phyloP scores from a whole-genome alignment of 2,113 vertebrate species.

The Taurulus bubalis region DNA sequence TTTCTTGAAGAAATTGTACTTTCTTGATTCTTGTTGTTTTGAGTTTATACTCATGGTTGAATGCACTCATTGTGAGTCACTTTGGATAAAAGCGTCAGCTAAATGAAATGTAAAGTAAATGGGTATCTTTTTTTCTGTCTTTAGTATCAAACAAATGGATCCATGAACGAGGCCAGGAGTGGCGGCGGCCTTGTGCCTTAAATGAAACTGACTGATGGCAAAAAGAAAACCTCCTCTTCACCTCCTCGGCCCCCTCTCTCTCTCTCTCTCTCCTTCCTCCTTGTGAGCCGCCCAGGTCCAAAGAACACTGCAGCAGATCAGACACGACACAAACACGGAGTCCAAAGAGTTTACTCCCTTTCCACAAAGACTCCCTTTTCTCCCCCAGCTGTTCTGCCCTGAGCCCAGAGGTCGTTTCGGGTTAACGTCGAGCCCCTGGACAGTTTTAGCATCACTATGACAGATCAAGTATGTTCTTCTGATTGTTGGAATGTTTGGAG shows the following conservation, averaged over 20 bases:
- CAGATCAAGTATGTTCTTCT: conserved; percentile 36
- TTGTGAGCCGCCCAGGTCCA: conserved; percentile 45
- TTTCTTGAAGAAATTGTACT: too few species aligned
- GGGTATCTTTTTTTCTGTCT: conserved; percentile 33
- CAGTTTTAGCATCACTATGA: conserved; percentile 43
- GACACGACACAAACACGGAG: conserved; percentile 36
- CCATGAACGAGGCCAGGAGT: conserved; percentile 97
- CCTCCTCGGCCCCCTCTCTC: neutral
- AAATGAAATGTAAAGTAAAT: too few species aligned
- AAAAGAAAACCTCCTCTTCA: conserved; percentile 11
- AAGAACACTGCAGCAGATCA: conserved; percentile 51
- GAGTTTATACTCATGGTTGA: too few species aligned
- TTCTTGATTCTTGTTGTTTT: too few species aligned
- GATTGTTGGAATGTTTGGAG: conserved; percentile 45
- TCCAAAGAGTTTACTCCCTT: conserved; percentile 24
- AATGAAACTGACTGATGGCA: conserved; percentile 89
- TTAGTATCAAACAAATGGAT: conserved; percentile 99
- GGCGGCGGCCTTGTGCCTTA: conserved; percentile 92
- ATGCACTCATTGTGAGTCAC: too few species aligned
- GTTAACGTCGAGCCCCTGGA: conserved; percentile 41
- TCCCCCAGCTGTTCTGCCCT: neutral
- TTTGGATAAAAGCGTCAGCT: too few species aligned
- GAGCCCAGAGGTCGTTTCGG: conserved; percentile 51
- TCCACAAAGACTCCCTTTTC: conserved; percentile 32
- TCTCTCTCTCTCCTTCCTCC: conserved; percentile 24